Evolutionary conservation across 1,140 invertebrate genomes (phyloP), one percentile per base, ranked within the genome.

Genomic region (Drosophila leontia): DNA sequence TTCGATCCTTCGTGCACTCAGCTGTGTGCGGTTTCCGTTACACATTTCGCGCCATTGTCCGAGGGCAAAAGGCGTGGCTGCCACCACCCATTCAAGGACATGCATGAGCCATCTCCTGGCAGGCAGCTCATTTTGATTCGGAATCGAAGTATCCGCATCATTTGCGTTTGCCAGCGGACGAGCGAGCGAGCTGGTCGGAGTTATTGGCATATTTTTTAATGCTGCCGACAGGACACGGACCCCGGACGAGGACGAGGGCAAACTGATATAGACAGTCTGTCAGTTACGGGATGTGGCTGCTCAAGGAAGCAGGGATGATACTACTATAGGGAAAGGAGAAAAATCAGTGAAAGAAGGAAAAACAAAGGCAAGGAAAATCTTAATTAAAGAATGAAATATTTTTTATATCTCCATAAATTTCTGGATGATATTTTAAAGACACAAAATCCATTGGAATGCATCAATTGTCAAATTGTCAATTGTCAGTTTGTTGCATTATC

Each of bases 401-500:
- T 55, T 0, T 19, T 11, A 34, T 29, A 12, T 37, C 29, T 9
- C 23, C 17, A 35, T n/a, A n/a, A 39, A 11, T 11, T 44, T 65
- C 8, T 12, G 8, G n/a, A 5, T 35, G 29, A 12, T 34, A 57
- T 19, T 15, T 67, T 55, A 35, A 58, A 23, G 19, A 2, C 19
- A 34, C 26, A n/a, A 26, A 56, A n/a, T 32, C 29, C 15, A 4
- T 34, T 42, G 23, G 23, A 65, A 42, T 53, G 59, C 45, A 41
- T 77, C 41, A 39, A 39, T 56, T 56, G 53, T 37, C 51, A 48
- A 59, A 64, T 74, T 75, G 78, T 75, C 84, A 88, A 87, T 84
- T 87, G 84, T 80, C 84, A 80, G 68, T 88, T 80, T 84, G 80
- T 69, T 88, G 78, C 84, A 87, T 88, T 87, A 87, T 87, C 84